Percentiles rank a stretch among this genome's conserved stretches.
Conservation (phyloP, 2,113 vertebrate species). For the Leptobrachium leishanense region DNA sequence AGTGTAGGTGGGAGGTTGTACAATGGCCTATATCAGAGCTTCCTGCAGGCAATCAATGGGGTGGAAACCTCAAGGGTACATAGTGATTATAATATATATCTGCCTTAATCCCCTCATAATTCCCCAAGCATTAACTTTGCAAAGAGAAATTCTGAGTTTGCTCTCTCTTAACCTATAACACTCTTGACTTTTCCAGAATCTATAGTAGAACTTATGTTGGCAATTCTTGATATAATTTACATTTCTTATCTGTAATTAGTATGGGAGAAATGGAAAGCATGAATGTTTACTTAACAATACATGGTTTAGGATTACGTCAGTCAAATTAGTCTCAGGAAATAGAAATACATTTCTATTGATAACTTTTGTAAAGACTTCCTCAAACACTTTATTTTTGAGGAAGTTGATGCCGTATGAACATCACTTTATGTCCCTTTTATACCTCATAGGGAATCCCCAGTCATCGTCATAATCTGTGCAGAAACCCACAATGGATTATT, state of each 20-base stretch:
- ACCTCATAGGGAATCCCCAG: no score
- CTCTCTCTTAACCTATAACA: neutral
- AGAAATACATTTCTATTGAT: neutral
- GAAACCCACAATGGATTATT: no score
- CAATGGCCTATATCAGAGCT: constrained; percentile 18
- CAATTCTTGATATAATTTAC: neutral
- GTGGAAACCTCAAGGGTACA: constrained; percentile 32
- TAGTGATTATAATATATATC: constrained; percentile 29
- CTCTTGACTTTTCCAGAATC: neutral
- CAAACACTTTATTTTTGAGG: no score
- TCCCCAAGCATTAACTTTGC: constrained; percentile 30
- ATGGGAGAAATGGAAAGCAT: neutral
- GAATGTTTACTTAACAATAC: neutral
- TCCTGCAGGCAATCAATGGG: constrained; percentile 37
- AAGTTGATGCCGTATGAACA: no score
- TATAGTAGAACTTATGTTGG: neutral
- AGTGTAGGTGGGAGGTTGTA: constrained; percentile 32
- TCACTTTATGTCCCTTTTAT: no score
- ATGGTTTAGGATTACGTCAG: neutral
- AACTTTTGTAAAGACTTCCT: no score
- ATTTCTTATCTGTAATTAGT: neutral
- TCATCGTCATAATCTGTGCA: no score
- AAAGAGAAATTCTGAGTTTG: neutral
- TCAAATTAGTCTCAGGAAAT: neutral
- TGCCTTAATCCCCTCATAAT: constrained; percentile 32